phyloP scores from a whole-genome alignment of 2,888 invertebrate genomes.

The Spisula solida region DNA sequence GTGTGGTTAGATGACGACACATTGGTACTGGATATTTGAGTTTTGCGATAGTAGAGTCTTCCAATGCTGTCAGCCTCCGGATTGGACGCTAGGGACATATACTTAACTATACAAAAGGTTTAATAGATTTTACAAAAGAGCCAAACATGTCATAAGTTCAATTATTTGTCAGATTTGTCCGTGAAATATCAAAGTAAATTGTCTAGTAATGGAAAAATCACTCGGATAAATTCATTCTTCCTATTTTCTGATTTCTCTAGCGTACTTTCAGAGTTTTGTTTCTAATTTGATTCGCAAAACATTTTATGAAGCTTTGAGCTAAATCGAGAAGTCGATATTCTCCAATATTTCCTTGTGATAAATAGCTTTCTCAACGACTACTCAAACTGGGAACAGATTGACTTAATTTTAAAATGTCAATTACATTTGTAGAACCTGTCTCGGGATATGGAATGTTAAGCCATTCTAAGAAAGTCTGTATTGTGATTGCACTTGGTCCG shows the following conservation, averaged over 20 bases:
- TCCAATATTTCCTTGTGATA: not conserved
- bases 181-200: not conserved
- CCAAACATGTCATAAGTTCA: too few relatives aligned
- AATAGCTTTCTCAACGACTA: not conserved
- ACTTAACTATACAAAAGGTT: too few relatives aligned
- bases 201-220: not conserved
- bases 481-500: too few relatives aligned
- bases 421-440: not conserved
- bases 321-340: not conserved
- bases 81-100: too few relatives aligned
- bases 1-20: too few relatives aligned
- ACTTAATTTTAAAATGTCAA: constrained; percentile 8
- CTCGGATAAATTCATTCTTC: not conserved
- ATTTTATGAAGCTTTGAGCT: not conserved
- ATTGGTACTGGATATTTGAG: too few relatives aligned
- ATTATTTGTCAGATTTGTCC: not conserved
- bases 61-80: too few relatives aligned
- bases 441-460: not conserved
- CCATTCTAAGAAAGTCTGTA: too few relatives aligned
- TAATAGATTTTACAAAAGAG: too few relatives aligned
- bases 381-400: not conserved
- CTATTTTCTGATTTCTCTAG: not conserved
- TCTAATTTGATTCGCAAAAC: constrained; percentile 8
- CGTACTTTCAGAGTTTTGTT: not conserved
- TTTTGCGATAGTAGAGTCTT: too few relatives aligned